Percentiles rank a stretch among this genome's conserved stretches.
Conservation (phyloP, 2,888 invertebrate species). For the Hyles lineata region DNA sequence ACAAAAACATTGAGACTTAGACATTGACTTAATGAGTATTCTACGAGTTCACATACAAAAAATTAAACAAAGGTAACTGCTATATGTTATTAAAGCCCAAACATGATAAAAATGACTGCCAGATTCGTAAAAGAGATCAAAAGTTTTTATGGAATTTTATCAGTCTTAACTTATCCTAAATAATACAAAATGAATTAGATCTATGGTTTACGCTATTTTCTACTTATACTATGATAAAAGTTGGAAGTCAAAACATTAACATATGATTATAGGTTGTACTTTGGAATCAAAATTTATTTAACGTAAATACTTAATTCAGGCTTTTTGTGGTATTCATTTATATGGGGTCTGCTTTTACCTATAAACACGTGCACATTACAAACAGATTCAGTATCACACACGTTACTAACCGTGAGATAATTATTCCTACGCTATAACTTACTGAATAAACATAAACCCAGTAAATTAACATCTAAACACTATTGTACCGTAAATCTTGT, state of each 20-base stretch:
- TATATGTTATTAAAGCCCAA: slow-evolving; percentile 35
- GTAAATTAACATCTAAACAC: background rate
- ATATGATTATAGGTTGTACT: background rate
- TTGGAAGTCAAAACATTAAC: slow-evolving; percentile 18
- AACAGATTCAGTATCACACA: slow-evolving; percentile 40
- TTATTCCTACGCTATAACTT: slow-evolving; percentile 1
- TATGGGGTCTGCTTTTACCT: slow-evolving; percentile 28
- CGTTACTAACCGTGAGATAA: slow-evolving; percentile 44
- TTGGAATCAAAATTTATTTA: background rate
- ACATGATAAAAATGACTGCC: slow-evolving; percentile 38
- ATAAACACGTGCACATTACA: slow-evolving; percentile 49
- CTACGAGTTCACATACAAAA: slow-evolving; percentile 44
- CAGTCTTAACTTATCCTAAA: slow-evolving; percentile 43
- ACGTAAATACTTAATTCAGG: background rate
- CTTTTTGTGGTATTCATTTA: background rate
- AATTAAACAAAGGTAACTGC: slow-evolving; percentile 49
- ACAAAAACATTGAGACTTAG: slow-evolving; percentile 36
- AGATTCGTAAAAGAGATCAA: slow-evolving; percentile 47
- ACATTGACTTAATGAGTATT: slow-evolving; percentile 33
- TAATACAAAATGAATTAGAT: background rate
- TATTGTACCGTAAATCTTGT: slow-evolving; percentile 12
- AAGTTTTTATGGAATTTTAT: slow-evolving; percentile 40
- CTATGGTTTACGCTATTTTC: background rate
- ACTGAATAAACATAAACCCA: slow-evolving; percentile 25
- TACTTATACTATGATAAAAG: slow-evolving; percentile 3